Evolutionary conservation across 1,140 invertebrate genomes (phyloP).

Genomic region (Thaumetopoea pityocampa): DNA sequence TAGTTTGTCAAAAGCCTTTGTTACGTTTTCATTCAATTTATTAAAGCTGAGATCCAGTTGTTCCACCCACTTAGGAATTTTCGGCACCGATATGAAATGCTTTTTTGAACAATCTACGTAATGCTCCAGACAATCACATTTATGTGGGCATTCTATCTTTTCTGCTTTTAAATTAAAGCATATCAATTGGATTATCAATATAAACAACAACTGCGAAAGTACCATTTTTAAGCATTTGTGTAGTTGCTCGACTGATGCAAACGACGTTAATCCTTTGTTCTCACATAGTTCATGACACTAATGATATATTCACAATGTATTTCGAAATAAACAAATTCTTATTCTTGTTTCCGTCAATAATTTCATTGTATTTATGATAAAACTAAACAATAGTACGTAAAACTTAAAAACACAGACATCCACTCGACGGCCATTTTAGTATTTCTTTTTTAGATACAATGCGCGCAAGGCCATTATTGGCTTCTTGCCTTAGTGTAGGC

Average conservation of each 20-base stretch:
- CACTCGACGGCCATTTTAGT: conserved; percentile 62
- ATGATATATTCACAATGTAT: conserved; percentile 24
- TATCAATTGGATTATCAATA: conserved; percentile 43
- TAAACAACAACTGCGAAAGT: conserved; percentile 58
- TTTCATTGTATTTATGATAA: conserved; percentile 44
- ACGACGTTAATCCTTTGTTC: conserved; percentile 42
- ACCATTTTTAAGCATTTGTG: conserved; percentile 69
- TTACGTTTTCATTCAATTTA: conserved; percentile 54
- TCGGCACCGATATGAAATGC: conserved; percentile 76
- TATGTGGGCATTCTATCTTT: conserved; percentile 74
- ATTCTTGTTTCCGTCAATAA: conserved; percentile 29
- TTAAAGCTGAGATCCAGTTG: conserved; percentile 77
- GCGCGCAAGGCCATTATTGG: background rate
- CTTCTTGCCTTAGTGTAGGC: no score
- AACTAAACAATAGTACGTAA: conserved; percentile 33
- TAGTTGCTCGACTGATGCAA: conserved; percentile 44
- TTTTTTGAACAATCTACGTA: conserved; percentile 79
- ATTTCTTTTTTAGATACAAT: conserved; percentile 14
- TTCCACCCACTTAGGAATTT: conserved; percentile 79
- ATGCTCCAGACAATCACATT: conserved; percentile 77
- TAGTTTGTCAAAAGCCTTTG: conserved; percentile 48
- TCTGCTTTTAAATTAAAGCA: conserved; percentile 53
- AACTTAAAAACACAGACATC: conserved; percentile 46
- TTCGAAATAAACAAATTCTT: conserved; percentile 32
- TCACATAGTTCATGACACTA: conserved; percentile 58